Percentiles rank a stretch among this genome's conserved stretches.
These are phyloP conservation scores for Nomada hirtipes DNA, from an alignment of 2,888 invertebrate species.

Conservation along the genomic window DNA sequence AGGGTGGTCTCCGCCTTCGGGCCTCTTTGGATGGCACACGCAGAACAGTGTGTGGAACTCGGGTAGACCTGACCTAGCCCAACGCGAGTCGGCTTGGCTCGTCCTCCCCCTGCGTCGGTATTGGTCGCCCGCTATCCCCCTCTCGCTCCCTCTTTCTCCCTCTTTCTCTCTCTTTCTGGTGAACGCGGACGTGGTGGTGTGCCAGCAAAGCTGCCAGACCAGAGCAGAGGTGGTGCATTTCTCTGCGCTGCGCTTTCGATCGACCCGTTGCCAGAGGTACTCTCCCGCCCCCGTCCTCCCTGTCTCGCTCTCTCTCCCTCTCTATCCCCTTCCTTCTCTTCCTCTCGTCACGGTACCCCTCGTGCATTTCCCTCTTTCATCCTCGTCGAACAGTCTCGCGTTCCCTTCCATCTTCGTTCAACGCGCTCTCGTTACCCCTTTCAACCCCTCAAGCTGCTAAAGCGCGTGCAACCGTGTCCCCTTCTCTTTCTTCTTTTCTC, in stretches of 20 bases:
- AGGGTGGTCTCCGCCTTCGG: conserved; percentile 70
- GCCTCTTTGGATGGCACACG: conserved; percentile 80
- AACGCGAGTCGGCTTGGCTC: conserved; percentile 83
- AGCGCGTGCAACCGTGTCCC: conserved; percentile 61
- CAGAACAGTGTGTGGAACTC: conserved; percentile 80
- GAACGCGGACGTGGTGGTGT: conserved; percentile 69
- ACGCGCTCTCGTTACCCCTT: conserved; percentile 54
- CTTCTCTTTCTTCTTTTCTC: conserved; percentile 30
- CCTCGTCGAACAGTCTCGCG: conserved; percentile 17
- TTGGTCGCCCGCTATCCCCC: conserved; percentile 73
- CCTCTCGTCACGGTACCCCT: conserved; percentile 33
- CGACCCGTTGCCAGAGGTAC: conserved; percentile 80
- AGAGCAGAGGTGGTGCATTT: conserved; percentile 82
- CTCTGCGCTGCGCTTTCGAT: conserved; percentile 84
- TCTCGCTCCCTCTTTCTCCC: conserved; percentile 38
- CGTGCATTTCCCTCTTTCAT: conserved; percentile 67
- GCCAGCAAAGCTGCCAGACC: conserved; percentile 77
- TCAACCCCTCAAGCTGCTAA: conserved; percentile 51
- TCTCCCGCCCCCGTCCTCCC: conserved; percentile 49
- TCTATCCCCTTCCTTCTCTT: conserved; percentile 8
- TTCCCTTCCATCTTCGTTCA: conserved; percentile 36
- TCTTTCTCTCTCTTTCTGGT: conserved; percentile 53
- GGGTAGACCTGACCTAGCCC: conserved; percentile 84
- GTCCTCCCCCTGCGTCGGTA: conserved; percentile 77
- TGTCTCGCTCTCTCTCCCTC: conserved; percentile 32